Evolutionary conservation across 1,140 invertebrate genomes (phyloP).

Genomic region (Batillaria attramentaria): DNA sequence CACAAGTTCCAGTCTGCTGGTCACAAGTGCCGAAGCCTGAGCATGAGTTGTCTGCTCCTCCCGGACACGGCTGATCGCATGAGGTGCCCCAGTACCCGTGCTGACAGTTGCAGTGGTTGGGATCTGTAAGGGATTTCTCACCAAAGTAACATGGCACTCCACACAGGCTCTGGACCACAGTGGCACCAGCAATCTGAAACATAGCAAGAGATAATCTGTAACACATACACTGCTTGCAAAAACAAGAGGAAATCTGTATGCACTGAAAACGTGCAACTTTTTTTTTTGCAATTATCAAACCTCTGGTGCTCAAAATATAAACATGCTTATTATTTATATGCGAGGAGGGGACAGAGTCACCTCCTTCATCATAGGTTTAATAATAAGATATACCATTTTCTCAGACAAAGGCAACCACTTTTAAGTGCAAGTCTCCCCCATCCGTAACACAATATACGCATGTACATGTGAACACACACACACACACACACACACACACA

Average conservation of each 20-base stretch:
- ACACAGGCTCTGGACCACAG: conserved; percentile 44
- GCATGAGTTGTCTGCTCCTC: conserved; percentile 47
- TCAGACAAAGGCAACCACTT: neutral
- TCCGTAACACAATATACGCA: no score
- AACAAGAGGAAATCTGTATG: neutral
- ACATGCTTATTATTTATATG: neutral
- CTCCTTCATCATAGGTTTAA: neutral
- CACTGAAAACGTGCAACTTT: neutral
- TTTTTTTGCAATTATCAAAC: no score
- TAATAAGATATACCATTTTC: neutral
- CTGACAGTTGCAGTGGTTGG: conserved; percentile 38
- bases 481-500: neutral
- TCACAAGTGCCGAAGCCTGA: conserved; percentile 51
- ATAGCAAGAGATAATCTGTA: neutral
- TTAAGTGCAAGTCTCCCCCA: neutral
- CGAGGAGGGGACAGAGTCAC: neutral
- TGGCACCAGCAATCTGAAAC: conserved; percentile 21
- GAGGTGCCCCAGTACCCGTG: conserved; percentile 51
- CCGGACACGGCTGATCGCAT: conserved; percentile 50
- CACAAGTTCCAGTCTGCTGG: conserved; percentile 41
- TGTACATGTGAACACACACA: conserved; percentile 38
- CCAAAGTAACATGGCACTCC: conserved; percentile 49
- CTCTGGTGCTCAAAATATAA: neutral
- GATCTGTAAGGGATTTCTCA: conserved; percentile 22
- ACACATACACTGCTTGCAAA: neutral